A percentile compares a stretch with the other conserved stretches of the same genome.
Evolutionary conservation across 2,888 invertebrate genomes (phyloP).

Genomic region (Sarcophaga rosellei): DNA sequence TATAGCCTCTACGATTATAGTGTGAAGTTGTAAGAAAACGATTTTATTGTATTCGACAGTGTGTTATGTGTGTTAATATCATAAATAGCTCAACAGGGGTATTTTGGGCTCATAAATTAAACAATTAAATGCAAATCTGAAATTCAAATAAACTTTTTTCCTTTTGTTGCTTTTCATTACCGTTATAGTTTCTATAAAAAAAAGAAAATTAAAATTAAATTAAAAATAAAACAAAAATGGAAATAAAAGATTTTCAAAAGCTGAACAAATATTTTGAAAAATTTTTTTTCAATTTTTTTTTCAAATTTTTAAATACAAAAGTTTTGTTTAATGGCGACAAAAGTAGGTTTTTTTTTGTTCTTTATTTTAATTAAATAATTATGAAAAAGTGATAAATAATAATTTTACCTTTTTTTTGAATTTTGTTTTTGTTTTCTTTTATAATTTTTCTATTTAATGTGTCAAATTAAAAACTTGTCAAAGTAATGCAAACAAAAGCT

Average conservation of each 20-base stretch:
- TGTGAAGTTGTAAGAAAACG: slow-evolving; percentile 50
- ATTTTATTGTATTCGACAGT: slow-evolving; percentile 76
- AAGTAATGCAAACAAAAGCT: slow-evolving; percentile 22
- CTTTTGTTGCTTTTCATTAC: not conserved
- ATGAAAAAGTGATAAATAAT: slow-evolving; percentile 39
- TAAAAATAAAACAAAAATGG: no score
- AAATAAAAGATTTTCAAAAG: no score
- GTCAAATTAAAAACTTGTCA: slow-evolving; percentile 42
- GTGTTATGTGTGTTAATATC: slow-evolving; percentile 74
- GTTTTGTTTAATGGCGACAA: no score
- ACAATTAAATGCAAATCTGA: slow-evolving; percentile 54
- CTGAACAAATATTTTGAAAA: no score
- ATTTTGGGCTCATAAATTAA: slow-evolving; percentile 60
- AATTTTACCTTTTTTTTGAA: not conserved
- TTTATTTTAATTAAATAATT: slow-evolving; percentile 43
- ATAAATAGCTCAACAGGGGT: slow-evolving; percentile 71
- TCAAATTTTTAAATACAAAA: no score
- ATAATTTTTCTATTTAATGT: slow-evolving; percentile 26
- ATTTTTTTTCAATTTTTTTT: no score
- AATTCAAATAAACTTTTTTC: not conserved
- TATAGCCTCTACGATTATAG: no score
- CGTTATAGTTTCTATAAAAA: not conserved
- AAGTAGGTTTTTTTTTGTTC: not conserved
- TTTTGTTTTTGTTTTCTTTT: not conserved
- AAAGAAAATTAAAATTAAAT: no score